Conservation (phyloP, 2,797 vertebrate genomes). For the Syndactyla subalaris region DNA sequence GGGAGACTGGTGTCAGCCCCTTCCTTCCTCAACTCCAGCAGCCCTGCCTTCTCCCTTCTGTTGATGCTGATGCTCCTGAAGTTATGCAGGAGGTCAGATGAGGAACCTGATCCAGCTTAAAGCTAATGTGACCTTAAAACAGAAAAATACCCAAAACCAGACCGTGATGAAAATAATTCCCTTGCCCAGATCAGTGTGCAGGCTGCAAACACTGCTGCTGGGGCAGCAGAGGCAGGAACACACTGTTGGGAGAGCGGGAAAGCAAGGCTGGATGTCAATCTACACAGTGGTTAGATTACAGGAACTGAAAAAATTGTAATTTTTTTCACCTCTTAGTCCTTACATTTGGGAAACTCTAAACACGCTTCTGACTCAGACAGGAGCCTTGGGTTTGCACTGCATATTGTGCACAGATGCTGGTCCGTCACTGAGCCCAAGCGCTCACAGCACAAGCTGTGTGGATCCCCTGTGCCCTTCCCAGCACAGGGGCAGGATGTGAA, state of each 20-base stretch:
- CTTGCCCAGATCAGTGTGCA: not conserved
- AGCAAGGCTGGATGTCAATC: not conserved
- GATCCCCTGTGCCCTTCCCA: rapidly evolving
- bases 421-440: rapidly evolving
- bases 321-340: not conserved
- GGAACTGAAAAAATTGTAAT: not conserved
- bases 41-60: not conserved
- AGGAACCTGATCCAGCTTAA: not conserved
- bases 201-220: not conserved
- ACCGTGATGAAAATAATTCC: not conserved
- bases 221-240: not conserved
- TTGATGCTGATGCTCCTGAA: not conserved
- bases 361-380: not conserved
- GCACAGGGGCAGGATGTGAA: not conserved
- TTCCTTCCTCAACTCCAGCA: not conserved
- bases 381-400: not conserved
- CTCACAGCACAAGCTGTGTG: not conserved
- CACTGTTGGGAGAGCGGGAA: not conserved
- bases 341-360: not conserved
- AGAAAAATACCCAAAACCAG: not conserved
- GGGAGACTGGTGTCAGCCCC: rapidly evolving
- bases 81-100: not conserved
- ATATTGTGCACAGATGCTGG: not conserved
- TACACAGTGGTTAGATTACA: not conserved
- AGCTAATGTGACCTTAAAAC: not conserved